These are phyloP conservation scores for Eulemur mongoz DNA, from an alignment of 2,797 vertebrate species.

Conservation along the genomic window DNA sequence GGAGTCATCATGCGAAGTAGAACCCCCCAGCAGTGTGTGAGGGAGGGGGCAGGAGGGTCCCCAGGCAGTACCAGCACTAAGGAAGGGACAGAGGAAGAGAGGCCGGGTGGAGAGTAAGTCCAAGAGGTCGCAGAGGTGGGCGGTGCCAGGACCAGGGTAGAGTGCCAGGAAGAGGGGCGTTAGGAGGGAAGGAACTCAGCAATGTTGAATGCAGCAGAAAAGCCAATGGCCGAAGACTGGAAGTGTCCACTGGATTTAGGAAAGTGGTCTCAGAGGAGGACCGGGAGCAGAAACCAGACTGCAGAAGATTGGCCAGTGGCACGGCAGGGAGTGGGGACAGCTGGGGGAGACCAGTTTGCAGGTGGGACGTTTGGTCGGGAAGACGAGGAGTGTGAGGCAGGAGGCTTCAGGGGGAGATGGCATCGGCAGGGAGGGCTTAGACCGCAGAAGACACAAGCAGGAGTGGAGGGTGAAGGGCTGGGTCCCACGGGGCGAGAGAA, in stretches of 20 bases:
- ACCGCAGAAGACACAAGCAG: fast-evolving
- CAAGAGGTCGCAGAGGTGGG: not conserved
- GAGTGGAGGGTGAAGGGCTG: not conserved
- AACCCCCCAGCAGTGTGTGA: not conserved
- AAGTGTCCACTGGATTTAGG: not conserved
- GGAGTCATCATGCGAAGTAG: not conserved
- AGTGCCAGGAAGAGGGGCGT: not conserved
- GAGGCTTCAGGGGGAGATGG: not conserved
- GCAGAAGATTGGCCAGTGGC: not conserved
- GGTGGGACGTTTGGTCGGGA: not conserved
- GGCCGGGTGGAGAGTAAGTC: not conserved
- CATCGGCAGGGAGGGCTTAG: not conserved
- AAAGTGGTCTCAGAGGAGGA: not conserved
- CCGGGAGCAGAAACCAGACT: not conserved
- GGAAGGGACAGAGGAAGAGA: not conserved
- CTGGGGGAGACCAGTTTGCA: not conserved
- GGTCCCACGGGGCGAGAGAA: not conserved
- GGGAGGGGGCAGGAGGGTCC: not conserved
- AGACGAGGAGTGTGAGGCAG: not conserved
- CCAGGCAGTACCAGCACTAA: not conserved
- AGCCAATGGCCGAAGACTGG: not conserved
- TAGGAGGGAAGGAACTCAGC: not conserved
- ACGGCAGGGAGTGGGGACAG: not conserved
- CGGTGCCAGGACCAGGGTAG: not conserved
- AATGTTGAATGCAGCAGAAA: not conserved